phyloP scores from a whole-genome alignment of 2,888 invertebrate species.

The Aphidoletes aphidimyza region DNA sequence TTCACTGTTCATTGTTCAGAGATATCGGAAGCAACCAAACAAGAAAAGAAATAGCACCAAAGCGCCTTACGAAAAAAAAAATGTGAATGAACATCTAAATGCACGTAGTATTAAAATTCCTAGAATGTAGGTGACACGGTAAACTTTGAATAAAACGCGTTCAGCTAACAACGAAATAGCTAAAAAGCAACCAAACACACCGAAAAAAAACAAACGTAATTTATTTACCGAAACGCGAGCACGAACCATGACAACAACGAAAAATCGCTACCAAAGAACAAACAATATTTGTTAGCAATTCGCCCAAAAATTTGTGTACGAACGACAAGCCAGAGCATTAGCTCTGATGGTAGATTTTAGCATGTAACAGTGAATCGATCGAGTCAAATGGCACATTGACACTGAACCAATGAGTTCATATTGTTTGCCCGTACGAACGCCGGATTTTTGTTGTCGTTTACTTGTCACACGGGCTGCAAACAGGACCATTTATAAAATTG shows the following conservation, averaged over 20 bases:
- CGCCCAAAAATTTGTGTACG: neutral
- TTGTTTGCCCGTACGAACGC: neutral
- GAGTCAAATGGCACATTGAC: slow-evolving; percentile 14
- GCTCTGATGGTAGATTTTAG: neutral
- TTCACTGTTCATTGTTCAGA: no score
- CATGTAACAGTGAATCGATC: neutral
- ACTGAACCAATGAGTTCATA: slow-evolving; percentile 26
- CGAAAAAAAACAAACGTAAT: neutral
- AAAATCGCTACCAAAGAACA: neutral
- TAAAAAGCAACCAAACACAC: neutral
- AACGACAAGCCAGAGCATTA: neutral
- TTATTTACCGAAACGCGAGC: slow-evolving; percentile 18
- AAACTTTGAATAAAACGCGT: neutral
- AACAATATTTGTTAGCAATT: slow-evolving; percentile 22
- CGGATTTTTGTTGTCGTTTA: neutral
- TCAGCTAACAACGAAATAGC: neutral
- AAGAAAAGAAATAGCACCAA: no score
- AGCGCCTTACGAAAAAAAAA: neutral
- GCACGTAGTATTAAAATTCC: slow-evolving; percentile 22
- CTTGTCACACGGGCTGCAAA: neutral
- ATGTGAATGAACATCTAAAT: slow-evolving; percentile 29
- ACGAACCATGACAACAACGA: slow-evolving; percentile 7
- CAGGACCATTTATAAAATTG: slow-evolving; percentile 38
- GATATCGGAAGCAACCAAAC: no score
- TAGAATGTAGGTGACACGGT: slow-evolving; percentile 27